Evolutionary conservation across 2,113 vertebrate species (phyloP), one percentile per base, ranked within the genome.

Genomic region (Ciconia stormi): DNA sequence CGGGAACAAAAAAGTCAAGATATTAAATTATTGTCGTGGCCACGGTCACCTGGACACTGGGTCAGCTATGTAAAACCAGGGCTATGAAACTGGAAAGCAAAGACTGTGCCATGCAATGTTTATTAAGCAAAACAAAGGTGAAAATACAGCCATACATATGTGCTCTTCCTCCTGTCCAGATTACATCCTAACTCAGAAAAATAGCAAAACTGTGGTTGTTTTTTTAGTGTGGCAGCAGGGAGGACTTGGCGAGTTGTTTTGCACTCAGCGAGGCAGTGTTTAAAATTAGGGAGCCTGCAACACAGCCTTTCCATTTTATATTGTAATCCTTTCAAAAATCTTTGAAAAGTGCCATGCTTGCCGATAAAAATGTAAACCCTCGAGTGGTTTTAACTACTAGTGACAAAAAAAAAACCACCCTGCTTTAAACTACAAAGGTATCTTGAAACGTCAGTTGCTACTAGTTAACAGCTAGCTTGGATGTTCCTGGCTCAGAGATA

Each of bases 321-420:
- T 86, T 89, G 76, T 97, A 97, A 97, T 97, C 96, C 97, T 97
- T 96, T 97, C 88, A 92, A 93, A 93, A 93, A 97, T 96, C 97
- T 97, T 97, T 98, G 78, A 84, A 91, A 97, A 97, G 90, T 76
- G 44, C 89, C 92, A 80, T 71, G 66, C 82, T 97, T 96, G 82
- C 97, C 97, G 96, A 98, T 97, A 96, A 89, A 96, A 96, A 94
- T 27, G 21, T 87, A 96, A 97, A 96, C 61, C 92, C 97, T 98
- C 89, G 2, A 97, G 96, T 97, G 95, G 87, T 97, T 97, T 98
- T 97, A 97, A 97, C 93, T 95, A 97, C 79, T 71, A 91, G 82
- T 84, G 88, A 95, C 87, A 82, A 96, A 93, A 95, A 91, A 70
- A 26, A 53, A 63, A 65, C 6, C 42, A 8, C 5, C 26, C 80